Base-by-base conservation (phyloP, 2,113 vertebrate genomes). In the Entosphenus tridentatus region DNA sequence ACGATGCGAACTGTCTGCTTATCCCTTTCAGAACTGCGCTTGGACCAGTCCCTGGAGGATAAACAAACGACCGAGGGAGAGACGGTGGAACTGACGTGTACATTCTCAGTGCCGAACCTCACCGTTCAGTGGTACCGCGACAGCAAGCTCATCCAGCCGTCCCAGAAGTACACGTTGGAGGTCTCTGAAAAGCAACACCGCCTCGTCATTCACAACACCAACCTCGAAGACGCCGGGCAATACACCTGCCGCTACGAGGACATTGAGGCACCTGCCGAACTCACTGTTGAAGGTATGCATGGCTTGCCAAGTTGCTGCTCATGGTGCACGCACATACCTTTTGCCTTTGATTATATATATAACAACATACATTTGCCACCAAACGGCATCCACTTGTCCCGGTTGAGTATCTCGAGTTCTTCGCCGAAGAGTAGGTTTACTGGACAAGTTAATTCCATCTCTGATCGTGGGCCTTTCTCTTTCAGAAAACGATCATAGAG, bases 81-180 rank as follows among this genome's bases (percentile, higher is more conserved):
- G 71, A 81, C 80, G 2, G 88, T 85, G 57, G 82, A 82, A 56
- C 79, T 97, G 75, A 83, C 82, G 56, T 95, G 89, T 80, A 87
- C 90, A 72, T 89, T 97, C 77, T 92, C 89, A 74, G 77, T 91
- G 73, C 89, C 91, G 73, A 88, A 93, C 74, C 83, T 85, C 73
- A 83, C 86, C 76, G 84, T 85, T 17, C 81, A 89, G 72, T 95
- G 90, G 91, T 91, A 84, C 79, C 87, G 79, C 81, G 88, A 92
- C 55, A 88, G 87, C 71, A 82, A 81, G 78, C 78, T 80, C 72
- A 81, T 92, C 83, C 86, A 87, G 71, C 82, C 83, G 75, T 84
- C 84, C 75, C 84, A 81, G 70, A 83, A 87, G 80, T 86, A 84
- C 71, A 79, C 80, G 71, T 85, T 82, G 14, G 83, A 89, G 76